Conservation (phyloP, 1,140 invertebrate species). For the Heterodera schachtii region DNA sequence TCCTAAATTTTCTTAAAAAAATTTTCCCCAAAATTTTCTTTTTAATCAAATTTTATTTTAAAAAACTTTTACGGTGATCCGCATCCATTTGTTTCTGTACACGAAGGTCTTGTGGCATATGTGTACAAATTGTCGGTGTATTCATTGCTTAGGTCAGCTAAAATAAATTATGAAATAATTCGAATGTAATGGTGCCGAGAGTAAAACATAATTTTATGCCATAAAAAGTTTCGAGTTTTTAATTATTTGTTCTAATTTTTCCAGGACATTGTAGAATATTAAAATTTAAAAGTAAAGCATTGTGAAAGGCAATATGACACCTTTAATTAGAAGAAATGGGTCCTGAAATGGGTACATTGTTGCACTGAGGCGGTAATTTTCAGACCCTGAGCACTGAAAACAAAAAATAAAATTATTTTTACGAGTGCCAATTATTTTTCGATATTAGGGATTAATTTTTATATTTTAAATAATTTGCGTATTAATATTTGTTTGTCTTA, state of each 20-base stretch:
- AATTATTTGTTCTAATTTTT: too few relatives aligned
- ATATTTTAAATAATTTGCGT: too few relatives aligned
- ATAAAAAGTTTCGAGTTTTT: too few relatives aligned
- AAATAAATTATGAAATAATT: background rate
- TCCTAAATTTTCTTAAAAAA: too few relatives aligned
- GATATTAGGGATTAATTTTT: too few relatives aligned
- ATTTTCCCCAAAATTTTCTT: too few relatives aligned
- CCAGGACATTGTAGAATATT: background rate
- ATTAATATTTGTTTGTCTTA: background rate
- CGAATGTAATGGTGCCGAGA: too few relatives aligned
- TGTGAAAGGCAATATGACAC: too few relatives aligned
- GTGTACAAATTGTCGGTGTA: constrained; percentile 63
- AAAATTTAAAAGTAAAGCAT: too few relatives aligned
- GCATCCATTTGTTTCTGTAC: constrained; percentile 70
- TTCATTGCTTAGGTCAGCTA: constrained; percentile 56
- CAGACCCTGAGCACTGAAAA: background rate
- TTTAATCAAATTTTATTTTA: background rate
- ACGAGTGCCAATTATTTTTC: too few relatives aligned
- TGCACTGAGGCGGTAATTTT: background rate
- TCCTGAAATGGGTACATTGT: background rate
- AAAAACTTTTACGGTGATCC: background rate
- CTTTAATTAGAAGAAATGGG: background rate
- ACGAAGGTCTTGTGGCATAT: constrained; percentile 57
- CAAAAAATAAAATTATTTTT: background rate
- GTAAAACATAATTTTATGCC: too few relatives aligned